Evolutionary conservation across 2,113 vertebrate species (phyloP).

Genomic region (Otis tarda): DNA sequence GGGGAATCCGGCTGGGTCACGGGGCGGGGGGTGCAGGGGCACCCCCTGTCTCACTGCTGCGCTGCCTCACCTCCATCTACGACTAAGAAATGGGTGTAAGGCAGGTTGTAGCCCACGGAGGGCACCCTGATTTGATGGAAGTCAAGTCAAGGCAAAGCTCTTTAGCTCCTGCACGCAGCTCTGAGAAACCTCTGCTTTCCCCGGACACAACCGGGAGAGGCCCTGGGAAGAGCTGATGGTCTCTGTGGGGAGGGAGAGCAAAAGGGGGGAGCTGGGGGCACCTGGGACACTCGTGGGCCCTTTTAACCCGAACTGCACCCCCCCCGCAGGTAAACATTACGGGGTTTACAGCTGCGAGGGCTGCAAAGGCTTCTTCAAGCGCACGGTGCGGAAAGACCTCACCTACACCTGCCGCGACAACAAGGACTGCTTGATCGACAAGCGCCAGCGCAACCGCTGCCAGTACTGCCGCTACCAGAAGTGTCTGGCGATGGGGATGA

Average conservation of each 20-base stretch:
- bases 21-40: rapidly evolving
- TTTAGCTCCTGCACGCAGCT: background rate
- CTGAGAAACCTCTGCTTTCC: background rate
- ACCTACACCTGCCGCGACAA: slow-evolving; percentile 97
- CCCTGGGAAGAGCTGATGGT: background rate
- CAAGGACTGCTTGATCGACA: slow-evolving; percentile 98
- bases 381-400: slow-evolving; percentile 95
- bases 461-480: slow-evolving; percentile 99
- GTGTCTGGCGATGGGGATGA: slow-evolving; percentile 99
- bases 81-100: rapidly evolving
- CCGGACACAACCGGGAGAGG: rapidly evolving
- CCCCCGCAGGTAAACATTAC: slow-evolving; percentile 89
- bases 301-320: rapidly evolving
- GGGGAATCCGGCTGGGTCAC: rapidly evolving
- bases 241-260: background rate
- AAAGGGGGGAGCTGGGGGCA: rapidly evolving
- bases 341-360: slow-evolving; percentile 99
- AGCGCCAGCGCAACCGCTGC: slow-evolving; percentile 97
- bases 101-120: background rate
- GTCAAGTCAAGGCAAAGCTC: background rate
- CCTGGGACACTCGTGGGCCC: too few species aligned
- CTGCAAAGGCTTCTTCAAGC: slow-evolving; percentile 98
- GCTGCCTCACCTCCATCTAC: rapidly evolving
- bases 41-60: background rate
- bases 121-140: background rate